These are phyloP conservation scores for Drosophila persimilis DNA, from an alignment of 1,140 invertebrate genomes.

Conservation along the genomic window DNA sequence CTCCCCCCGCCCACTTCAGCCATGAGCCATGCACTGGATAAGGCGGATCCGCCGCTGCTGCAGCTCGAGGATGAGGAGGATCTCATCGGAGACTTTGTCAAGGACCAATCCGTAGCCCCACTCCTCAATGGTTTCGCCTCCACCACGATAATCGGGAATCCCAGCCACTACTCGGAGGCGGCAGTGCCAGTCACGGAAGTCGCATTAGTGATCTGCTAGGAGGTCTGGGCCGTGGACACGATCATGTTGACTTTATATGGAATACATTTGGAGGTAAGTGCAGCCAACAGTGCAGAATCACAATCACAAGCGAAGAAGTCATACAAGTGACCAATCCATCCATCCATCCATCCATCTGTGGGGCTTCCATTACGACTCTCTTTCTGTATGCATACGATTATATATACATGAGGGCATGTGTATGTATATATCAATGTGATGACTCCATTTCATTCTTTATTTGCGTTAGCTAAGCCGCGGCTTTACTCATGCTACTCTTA, in stretches of 20 bases:
- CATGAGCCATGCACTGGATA: constrained; percentile 46
- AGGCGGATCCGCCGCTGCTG: constrained; percentile 56
- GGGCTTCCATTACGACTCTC: constrained; percentile 41
- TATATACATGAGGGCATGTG: background rate
- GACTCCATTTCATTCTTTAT: constrained; percentile 4
- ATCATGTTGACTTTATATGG: constrained; percentile 89
- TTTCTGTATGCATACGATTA: background rate
- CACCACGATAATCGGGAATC: constrained; percentile 89
- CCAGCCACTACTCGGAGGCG: constrained; percentile 93
- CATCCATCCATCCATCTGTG: constrained; percentile 17
- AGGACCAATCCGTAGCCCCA: constrained; percentile 50
- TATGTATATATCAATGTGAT: background rate
- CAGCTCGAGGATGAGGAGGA: constrained; percentile 76
- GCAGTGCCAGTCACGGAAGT: constrained; percentile 80
- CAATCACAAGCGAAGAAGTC: constrained; percentile 43
- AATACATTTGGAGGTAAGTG: constrained; percentile 92
- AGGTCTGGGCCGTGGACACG: constrained; percentile 74
- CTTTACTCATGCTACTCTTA: constrained; percentile 27
- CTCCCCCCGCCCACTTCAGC: background rate
- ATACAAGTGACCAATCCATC: constrained; percentile 32
- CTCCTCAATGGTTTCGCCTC: constrained; percentile 59
- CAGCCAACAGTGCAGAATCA: constrained; percentile 3
- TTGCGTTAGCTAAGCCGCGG: constrained; percentile 12
- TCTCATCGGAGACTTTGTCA: constrained; percentile 71
- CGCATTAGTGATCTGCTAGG: constrained; percentile 66